These are phyloP conservation scores for Chaunax sp. DNA, from an alignment of 2,797 vertebrate genomes.

Conservation along the genomic window DNA sequence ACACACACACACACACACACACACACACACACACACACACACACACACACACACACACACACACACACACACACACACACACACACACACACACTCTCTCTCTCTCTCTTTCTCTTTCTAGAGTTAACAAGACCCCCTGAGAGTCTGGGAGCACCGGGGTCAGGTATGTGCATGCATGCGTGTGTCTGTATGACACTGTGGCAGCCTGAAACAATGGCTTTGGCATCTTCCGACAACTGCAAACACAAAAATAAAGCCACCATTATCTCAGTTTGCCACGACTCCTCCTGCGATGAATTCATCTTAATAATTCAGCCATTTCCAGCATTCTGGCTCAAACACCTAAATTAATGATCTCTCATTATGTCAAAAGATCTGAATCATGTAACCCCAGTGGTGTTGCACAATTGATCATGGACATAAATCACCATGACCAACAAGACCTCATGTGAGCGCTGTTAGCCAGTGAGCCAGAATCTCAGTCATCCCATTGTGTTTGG, in stretches of 20 bases:
- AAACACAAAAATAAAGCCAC: conserved; percentile 40
- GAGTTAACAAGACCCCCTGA: conserved; percentile 78
- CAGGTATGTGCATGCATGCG: conserved; percentile 50
- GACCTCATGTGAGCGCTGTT: conserved; percentile 14
- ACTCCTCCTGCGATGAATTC: conserved; percentile 40
- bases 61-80: conserved; percentile 32
- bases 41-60: conserved; percentile 39
- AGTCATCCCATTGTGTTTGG: conserved; percentile 72
- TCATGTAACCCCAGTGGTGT: conserved; percentile 18
- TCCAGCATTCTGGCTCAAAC: conserved; percentile 17
- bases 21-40: conserved; percentile 33
- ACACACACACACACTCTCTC: conserved; percentile 35
- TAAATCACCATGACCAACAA: conserved; percentile 20
- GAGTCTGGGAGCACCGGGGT: conserved; percentile 68
- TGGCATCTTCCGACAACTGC: conserved; percentile 22
- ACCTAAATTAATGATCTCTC: conserved; percentile 39
- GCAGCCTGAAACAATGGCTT: conserved; percentile 40
- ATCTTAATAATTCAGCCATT: conserved; percentile 44
- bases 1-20: conserved; percentile 37
- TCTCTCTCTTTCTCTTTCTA: background rate
- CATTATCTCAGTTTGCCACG: conserved; percentile 31
- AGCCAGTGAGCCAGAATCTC: conserved; percentile 36
- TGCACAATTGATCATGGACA: conserved; percentile 7
- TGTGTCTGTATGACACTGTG: conserved; percentile 40
- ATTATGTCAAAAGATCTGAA: conserved; percentile 31